These are phyloP conservation scores for Atopsyche davidsoni DNA, from an alignment of 1,140 invertebrate genomes.

Conservation along the genomic window DNA sequence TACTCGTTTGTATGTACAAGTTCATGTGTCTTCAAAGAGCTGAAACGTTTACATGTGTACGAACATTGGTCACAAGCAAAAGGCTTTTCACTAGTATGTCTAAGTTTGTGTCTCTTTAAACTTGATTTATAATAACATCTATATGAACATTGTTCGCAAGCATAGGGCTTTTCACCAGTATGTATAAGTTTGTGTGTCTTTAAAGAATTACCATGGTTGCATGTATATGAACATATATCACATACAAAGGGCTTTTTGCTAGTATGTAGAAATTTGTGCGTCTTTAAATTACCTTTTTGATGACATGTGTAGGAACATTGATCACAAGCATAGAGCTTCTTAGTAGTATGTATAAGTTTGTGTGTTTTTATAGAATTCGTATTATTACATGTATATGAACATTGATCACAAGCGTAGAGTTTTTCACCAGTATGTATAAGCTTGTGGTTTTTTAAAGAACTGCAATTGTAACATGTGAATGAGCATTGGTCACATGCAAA, in stretches of 20 bases:
- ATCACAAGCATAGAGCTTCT: neutral
- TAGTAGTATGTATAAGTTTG: neutral
- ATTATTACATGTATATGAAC: neutral
- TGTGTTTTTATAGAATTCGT: neutral
- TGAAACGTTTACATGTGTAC: neutral
- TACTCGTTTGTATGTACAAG: neutral
- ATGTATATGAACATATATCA: neutral
- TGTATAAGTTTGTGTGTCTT: neutral
- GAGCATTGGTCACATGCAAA: neutral
- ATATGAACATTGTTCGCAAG: neutral
- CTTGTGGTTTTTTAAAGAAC: neutral
- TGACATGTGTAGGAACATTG: neutral
- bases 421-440: conserved; percentile 1
- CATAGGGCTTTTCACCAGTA: neutral
- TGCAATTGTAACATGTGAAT: neutral
- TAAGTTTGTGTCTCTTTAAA: conserved; percentile 1
- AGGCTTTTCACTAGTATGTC: conserved; percentile 1
- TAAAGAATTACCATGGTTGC: neutral
- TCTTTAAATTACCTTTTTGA: neutral
- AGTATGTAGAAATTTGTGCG: neutral
- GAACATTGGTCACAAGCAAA: conserved; percentile 1
- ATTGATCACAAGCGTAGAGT: neutral
- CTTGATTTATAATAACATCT: neutral
- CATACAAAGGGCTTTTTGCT: neutral
- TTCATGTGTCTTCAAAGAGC: neutral